phyloP scores from a whole-genome alignment of 2,888 invertebrate species.

The Epistrophella euchroma region DNA sequence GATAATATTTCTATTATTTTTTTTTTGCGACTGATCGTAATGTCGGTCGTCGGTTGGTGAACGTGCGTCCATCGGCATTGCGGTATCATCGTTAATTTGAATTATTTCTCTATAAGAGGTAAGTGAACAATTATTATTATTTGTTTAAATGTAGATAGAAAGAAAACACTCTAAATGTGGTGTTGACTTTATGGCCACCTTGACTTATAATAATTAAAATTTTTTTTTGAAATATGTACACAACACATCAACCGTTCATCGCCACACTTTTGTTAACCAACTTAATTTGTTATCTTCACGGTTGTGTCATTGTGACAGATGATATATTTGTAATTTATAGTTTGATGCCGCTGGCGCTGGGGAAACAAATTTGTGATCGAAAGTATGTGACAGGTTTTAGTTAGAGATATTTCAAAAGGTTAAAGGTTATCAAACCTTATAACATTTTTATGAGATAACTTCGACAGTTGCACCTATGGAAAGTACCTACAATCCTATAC shows the following conservation, averaged over 20 bases:
- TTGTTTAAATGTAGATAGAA: conserved; percentile 4
- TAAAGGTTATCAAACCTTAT: neutral
- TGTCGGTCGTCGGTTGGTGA: neutral
- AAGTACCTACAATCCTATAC: too few relatives aligned
- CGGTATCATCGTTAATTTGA: neutral
- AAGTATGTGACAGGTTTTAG: neutral
- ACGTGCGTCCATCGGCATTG: conserved; percentile 15
- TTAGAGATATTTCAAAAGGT: neutral
- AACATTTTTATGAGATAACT: too few relatives aligned
- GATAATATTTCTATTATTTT: conserved; percentile 57
- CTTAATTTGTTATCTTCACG: conserved; percentile 45
- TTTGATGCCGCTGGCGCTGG: neutral
- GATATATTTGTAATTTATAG: conserved; percentile 15
- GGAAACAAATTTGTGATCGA: neutral
- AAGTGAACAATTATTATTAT: conserved; percentile 25
- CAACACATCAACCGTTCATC: conserved; percentile 11
- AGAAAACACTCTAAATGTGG: conserved; percentile 43
- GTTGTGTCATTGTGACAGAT: conserved; percentile 52
- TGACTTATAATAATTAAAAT: conserved; percentile 73
- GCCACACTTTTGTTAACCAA: conserved; percentile 32
- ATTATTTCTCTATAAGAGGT: neutral
- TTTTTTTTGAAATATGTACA: conserved; percentile 41
- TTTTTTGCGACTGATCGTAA: conserved; percentile 10
- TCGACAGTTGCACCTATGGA: too few relatives aligned
- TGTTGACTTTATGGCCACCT: conserved; percentile 65